Evolutionary conservation across 2,888 invertebrate species (phyloP).

Genomic region (Tenthredo amoena): DNA sequence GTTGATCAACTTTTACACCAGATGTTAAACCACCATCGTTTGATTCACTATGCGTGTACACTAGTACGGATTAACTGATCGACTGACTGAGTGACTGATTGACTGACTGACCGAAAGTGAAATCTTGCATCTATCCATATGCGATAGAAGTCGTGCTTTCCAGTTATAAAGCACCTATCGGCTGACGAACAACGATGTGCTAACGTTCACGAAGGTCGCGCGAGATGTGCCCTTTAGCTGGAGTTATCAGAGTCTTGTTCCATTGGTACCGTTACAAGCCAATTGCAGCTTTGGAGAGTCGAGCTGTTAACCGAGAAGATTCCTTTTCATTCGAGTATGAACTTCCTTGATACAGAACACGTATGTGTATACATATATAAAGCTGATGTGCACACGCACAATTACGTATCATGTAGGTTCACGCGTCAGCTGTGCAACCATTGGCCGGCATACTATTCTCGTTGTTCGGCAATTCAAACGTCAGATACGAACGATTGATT

Average conservation of each 20-base stretch:
- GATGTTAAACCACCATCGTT: background rate
- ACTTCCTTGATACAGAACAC: background rate
- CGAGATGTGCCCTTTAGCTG: slow-evolving; percentile 42
- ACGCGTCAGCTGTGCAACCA: background rate
- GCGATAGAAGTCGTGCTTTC: slow-evolving; percentile 7
- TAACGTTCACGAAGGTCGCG: slow-evolving; percentile 40
- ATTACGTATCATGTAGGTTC: background rate
- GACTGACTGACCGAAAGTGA: slow-evolving; percentile 12
- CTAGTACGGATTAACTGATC: background rate
- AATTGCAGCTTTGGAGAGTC: slow-evolving; percentile 11
- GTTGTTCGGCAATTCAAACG: background rate
- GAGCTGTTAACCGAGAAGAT: slow-evolving; percentile 14
- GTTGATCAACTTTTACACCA: slow-evolving; percentile 22
- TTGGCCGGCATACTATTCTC: background rate
- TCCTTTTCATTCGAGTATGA: slow-evolving; percentile 34
- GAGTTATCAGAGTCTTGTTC: slow-evolving; percentile 44
- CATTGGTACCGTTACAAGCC: slow-evolving; percentile 33
- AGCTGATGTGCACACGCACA: background rate
- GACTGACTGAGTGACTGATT: slow-evolving; percentile 6
- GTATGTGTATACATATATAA: background rate
- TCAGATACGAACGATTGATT: background rate
- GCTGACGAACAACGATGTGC: background rate
- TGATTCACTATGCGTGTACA: background rate
- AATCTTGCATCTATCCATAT: background rate
- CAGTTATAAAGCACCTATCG: slow-evolving; percentile 9